Base-by-base conservation (phyloP, 1,140 invertebrate genomes). In the Apis florea region DNA sequence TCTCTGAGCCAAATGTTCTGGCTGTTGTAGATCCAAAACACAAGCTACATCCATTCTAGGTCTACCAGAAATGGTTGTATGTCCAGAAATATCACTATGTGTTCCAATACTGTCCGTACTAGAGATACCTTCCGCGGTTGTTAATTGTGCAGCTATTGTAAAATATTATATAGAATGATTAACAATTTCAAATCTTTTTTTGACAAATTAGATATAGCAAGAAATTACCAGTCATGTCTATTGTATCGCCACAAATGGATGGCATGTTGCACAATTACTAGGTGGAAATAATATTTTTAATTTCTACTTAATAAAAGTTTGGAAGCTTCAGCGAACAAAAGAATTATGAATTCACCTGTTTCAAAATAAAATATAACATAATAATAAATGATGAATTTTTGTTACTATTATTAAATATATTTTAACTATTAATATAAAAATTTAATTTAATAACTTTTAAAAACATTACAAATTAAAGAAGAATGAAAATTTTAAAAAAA, bases 31-130 rank as follows among this genome's bases (percentile, higher is more conserved):
- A 94, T 98, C 98, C 85, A 98, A 95, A 70, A 99, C 96, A 95
- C 97, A 98, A 76, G 97, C 98, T 67, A 99, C 97, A 93, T 98
- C 98, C 97, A 98, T 98, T 83, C 95, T 95, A 61, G 95, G 95
- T 85, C 95, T 94, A 40, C 94, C 93, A 24, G 94, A 90, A 84
- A 96, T 94, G 4, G 95, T 94, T 13, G 96, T 96, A 68, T 95
- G 94, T 69, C 95, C 95, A 9, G 96, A 97, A 69, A 95, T 94
- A 93, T 97, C 96, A 78, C 95, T 95, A 67, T 95, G 94, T 53
- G 96, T 96, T 72, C 96, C 96, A 85, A 97, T 92, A 93, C 96
- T 97, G 83, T 97, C 96, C 78, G 96, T 96, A 89, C 90, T 93
- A 12, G 91, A 93, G 61, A 91, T 85, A 53, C 90, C 92, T 81